phyloP scores from a whole-genome alignment of 2,888 invertebrate species.

The Chymomyza procnemis region DNA sequence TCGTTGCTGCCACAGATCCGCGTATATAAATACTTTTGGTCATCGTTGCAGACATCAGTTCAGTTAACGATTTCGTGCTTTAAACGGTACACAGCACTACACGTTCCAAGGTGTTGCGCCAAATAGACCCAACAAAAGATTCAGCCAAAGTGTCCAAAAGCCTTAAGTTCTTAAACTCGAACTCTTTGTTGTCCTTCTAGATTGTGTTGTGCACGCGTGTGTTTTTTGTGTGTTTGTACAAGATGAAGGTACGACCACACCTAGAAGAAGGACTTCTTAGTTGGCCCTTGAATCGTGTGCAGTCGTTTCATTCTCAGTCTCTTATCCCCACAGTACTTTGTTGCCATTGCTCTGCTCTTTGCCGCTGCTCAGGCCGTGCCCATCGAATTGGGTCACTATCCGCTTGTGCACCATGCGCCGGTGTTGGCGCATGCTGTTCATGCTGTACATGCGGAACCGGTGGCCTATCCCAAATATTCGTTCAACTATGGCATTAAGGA shows the following conservation, averaged over 20 bases:
- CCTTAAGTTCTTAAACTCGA: background rate
- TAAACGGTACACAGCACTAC: slow-evolving; percentile 70
- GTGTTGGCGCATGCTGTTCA: slow-evolving; percentile 70
- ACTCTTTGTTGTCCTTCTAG: slow-evolving; percentile 20
- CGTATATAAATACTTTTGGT: slow-evolving; percentile 79
- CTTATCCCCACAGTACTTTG: slow-evolving; percentile 70
- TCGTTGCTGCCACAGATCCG: slow-evolving; percentile 38
- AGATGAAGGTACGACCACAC: slow-evolving; percentile 57
- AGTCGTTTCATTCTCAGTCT: slow-evolving; percentile 37
- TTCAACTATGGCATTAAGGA: slow-evolving; percentile 86
- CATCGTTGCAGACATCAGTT: slow-evolving; percentile 79
- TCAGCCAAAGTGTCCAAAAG: slow-evolving; percentile 16
- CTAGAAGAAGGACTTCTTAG: background rate
- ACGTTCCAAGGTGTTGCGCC: slow-evolving; percentile 35
- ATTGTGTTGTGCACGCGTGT: slow-evolving; percentile 52
- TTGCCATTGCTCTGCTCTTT: slow-evolving; percentile 76
- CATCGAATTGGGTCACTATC: slow-evolving; percentile 77
- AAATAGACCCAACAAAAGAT: slow-evolving; percentile 31
- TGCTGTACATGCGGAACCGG: slow-evolving; percentile 76
- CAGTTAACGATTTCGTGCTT: slow-evolving; percentile 76
- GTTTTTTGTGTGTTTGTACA: slow-evolving; percentile 33
- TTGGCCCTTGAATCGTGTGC: slow-evolving; percentile 5
- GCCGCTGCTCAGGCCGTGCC: slow-evolving; percentile 76
- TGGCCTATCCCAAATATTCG: slow-evolving; percentile 84
- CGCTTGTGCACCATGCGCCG: slow-evolving; percentile 71